phyloP scores from a whole-genome alignment of 2,113 vertebrate species.

The Microtus pennsylvanicus region DNA sequence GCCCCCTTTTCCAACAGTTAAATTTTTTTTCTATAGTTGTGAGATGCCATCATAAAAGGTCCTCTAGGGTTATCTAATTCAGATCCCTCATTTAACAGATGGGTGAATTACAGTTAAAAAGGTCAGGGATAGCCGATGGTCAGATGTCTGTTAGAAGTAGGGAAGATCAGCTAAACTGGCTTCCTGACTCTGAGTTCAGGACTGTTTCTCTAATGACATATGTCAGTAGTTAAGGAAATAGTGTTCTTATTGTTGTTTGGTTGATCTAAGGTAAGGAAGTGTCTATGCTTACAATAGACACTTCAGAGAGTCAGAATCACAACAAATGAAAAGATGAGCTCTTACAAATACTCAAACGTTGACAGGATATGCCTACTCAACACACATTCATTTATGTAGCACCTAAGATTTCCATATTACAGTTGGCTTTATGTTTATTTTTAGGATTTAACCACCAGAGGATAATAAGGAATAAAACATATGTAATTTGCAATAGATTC shows the following conservation, averaged over 20 bases:
- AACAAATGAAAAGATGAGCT: neutral
- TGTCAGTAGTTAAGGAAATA: neutral
- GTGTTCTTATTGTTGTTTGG: slow-evolving; percentile 3
- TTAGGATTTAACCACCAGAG: slow-evolving; percentile 34
- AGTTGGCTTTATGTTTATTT: slow-evolving; percentile 43
- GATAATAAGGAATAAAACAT: slow-evolving; percentile 55
- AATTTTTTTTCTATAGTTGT: neutral
- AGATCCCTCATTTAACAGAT: slow-evolving; percentile 25
- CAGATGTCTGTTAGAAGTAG: neutral
- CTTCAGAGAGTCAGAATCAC: neutral
- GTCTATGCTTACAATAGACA: neutral
- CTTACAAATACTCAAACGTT: slow-evolving; percentile 44
- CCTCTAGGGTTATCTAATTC: neutral
- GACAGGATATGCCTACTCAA: neutral
- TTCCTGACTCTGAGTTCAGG: neutral
- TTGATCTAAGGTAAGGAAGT: slow-evolving; percentile 44
- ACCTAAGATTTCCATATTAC: neutral
- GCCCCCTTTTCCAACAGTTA: too few relatives aligned
- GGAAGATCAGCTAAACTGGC: neutral
- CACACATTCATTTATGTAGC: neutral
- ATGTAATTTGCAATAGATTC: slow-evolving; percentile 60
- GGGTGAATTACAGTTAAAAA: neutral
- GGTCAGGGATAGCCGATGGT: neutral
- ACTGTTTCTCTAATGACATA: neutral
- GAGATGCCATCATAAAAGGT: neutral